Conservation (phyloP, 2,797 vertebrate species). For the Amblyraja radiata region DNA sequence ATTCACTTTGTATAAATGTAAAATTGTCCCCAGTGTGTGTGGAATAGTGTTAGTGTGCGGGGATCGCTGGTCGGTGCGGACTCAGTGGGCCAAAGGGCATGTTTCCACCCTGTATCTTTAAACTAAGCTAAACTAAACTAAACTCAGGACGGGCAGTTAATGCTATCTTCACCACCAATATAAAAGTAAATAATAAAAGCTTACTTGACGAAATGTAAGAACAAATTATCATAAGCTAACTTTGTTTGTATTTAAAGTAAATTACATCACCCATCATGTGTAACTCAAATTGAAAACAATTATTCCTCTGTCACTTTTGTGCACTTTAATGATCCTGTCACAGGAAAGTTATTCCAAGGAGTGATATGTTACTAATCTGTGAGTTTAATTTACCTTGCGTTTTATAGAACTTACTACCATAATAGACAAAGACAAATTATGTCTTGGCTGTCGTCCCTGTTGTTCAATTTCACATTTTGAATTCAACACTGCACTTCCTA, state of each 20-base stretch:
- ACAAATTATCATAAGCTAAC: background rate
- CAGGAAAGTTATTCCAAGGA: no score
- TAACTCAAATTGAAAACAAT: constrained; percentile 29
- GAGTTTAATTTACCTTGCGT: constrained; percentile 10
- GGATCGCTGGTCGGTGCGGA: no score
- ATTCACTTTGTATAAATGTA: no score
- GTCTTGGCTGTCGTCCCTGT: background rate
- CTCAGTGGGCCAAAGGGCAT: no score
- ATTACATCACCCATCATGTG: constrained; percentile 21
- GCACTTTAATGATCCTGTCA: background rate
- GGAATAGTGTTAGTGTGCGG: no score
- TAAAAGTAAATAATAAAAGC: background rate
- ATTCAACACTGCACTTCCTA: constrained; percentile 12
- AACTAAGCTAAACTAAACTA: no score
- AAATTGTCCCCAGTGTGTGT: no score
- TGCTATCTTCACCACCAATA: no score
- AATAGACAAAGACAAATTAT: background rate
- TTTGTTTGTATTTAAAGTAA: constrained; percentile 5
- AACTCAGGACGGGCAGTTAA: no score
- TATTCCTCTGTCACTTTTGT: background rate
- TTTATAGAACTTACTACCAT: background rate
- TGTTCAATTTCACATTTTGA: background rate
- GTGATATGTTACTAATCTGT: background rate
- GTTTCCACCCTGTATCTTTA: no score
- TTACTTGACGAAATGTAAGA: background rate